Conservation (phyloP, 37 sponge, comb jelly and placozoan species). For the Diacarnus erythraeanus region DNA sequence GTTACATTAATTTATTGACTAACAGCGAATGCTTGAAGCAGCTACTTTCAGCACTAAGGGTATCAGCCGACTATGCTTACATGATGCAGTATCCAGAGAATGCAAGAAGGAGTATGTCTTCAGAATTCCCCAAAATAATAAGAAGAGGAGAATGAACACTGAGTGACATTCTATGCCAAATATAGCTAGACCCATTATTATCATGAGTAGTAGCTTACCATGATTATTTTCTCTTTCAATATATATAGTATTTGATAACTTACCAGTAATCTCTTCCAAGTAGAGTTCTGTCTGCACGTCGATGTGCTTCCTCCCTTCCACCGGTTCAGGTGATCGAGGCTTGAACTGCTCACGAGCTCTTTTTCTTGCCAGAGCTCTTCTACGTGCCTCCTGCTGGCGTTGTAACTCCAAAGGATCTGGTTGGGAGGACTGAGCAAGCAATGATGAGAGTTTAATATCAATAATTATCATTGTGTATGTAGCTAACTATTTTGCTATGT, state of each 20-base stretch:
- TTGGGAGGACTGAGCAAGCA: constrained; percentile 73
- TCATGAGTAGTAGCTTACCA: no score
- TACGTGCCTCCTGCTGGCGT: constrained; percentile 87
- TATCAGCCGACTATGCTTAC: constrained; percentile 9
- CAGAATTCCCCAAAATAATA: constrained; percentile 8
- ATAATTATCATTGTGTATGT: not conserved
- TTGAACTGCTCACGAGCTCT: constrained; percentile 79
- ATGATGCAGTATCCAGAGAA: constrained; percentile 21
- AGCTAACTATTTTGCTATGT: not conserved
- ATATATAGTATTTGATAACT: no score
- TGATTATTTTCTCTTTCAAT: no score
- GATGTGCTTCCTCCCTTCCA: constrained; percentile 94
- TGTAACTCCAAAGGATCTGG: constrained; percentile 94
- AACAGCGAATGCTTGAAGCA: no score
- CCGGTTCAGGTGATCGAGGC: constrained; percentile 82
- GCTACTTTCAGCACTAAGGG: not conserved
- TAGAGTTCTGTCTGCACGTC: constrained; percentile 98
- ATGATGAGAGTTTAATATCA: not conserved
- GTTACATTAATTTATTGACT: not conserved
- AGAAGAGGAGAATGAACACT: no score
- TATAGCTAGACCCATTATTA: no score
- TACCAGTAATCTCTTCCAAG: constrained; percentile 87
- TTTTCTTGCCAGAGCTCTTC: constrained; percentile 79
- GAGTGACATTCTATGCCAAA: no score
- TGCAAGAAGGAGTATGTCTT: not conserved